Evolutionary conservation across 2,888 invertebrate genomes (phyloP).

Genomic region (Rotaria sp.): DNA sequence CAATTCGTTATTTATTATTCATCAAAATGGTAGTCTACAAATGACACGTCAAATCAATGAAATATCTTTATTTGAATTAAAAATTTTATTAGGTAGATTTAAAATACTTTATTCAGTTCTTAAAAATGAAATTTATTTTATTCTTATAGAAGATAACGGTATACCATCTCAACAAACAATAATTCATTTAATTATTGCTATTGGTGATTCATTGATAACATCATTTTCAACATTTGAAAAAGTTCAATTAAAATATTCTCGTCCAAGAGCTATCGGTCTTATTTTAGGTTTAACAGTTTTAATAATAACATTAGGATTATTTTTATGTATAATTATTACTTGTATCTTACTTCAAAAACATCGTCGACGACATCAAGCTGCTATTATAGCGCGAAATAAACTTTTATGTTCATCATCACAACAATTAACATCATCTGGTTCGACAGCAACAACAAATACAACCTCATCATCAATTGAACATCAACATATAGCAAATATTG

Average conservation of each 20-base stretch:
- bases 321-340: neutral
- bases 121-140: neutral
- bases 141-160: neutral
- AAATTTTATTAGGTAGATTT: neutral
- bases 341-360: neutral
- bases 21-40: conserved; percentile 3
- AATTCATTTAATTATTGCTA: neutral
- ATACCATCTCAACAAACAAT: neutral
- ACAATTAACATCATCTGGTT: conserved; percentile 28
- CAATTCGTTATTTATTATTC: neutral
- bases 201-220: neutral
- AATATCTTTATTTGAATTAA: neutral
- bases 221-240: neutral
- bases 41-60: neutral
- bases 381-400: neutral
- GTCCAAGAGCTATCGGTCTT: neutral
- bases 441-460: neutral
- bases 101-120: neutral
- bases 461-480: neutral
- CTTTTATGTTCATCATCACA: neutral
- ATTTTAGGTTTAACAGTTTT: neutral
- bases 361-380: neutral
- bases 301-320: neutral
- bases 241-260: neutral
- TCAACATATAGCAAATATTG: neutral